Conservation (phyloP, 2,888 invertebrate genomes). For the Graphium colonna region DNA sequence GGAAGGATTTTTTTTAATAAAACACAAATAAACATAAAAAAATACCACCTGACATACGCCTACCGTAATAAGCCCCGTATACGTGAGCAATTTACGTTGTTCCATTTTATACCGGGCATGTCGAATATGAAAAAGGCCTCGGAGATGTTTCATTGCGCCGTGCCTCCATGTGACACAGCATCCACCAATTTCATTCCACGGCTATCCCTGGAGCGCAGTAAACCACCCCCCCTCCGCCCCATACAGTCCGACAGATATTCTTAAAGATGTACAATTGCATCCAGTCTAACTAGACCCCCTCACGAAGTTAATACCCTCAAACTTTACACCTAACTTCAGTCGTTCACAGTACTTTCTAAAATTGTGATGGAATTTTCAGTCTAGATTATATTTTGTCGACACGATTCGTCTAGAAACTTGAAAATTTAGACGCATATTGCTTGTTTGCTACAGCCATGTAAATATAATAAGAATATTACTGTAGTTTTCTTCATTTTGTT, state of each 20-base stretch:
- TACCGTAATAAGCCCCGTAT: slow-evolving; percentile 46
- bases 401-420: slow-evolving; percentile 69
- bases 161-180: slow-evolving; percentile 71
- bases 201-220: slow-evolving; percentile 71
- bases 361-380: slow-evolving; percentile 49
- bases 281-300: slow-evolving; percentile 46
- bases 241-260: slow-evolving; percentile 65
- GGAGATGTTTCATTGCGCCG: slow-evolving; percentile 49
- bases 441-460: slow-evolving; percentile 18
- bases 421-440: slow-evolving; percentile 40
- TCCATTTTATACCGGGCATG: slow-evolving; percentile 64
- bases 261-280: slow-evolving; percentile 52
- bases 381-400: slow-evolving; percentile 47
- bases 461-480: slow-evolving; percentile 4
- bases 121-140: slow-evolving; percentile 65
- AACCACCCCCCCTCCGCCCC: slow-evolving; percentile 56
- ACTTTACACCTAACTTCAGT: slow-evolving; percentile 28
- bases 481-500: background rate
- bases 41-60: slow-evolving; percentile 4
- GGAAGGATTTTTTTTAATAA: slow-evolving; percentile 8
- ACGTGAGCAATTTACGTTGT: slow-evolving; percentile 49
- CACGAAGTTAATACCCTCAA: slow-evolving; percentile 40
- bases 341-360: slow-evolving; percentile 42
- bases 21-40: background rate
- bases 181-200: slow-evolving; percentile 76